Evolutionary conservation across 2,113 vertebrate genomes (phyloP).

Genomic region (Heptranchias perlo): DNA sequence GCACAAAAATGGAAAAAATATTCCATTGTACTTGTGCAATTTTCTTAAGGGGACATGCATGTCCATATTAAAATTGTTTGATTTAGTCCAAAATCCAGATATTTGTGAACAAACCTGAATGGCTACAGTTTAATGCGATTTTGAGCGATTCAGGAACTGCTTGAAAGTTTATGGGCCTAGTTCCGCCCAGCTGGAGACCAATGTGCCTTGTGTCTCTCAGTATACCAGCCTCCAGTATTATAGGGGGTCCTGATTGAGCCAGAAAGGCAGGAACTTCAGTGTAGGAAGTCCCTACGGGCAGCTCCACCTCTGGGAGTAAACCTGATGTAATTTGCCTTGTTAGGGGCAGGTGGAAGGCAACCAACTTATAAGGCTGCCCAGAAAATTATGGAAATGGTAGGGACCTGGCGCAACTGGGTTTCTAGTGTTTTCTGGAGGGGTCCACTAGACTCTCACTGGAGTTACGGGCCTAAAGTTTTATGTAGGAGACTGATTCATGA

Average conservation of each 20-base stretch:
- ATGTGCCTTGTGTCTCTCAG: background rate
- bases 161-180: background rate
- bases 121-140: background rate
- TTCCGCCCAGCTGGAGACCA: background rate
- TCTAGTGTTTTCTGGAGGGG: too few species aligned
- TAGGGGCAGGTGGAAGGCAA: too few species aligned
- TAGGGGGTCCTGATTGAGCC: background rate
- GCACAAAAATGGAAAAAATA: background rate
- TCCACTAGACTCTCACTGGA: background rate
- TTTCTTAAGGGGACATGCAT: background rate
- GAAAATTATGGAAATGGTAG: too few species aligned
- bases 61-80: background rate
- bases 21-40: background rate
- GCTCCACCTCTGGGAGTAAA: too few species aligned
- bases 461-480: background rate
- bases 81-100: background rate
- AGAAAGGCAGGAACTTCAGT: background rate
- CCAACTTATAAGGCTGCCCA: too few species aligned
- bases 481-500: background rate
- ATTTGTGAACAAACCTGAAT: background rate
- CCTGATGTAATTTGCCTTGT: too few species aligned
- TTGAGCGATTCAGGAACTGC: background rate
- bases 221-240: background rate
- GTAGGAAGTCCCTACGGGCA: too few species aligned
- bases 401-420: too few species aligned